Percentiles rank a stretch among this genome's conserved stretches.
Conservation (phyloP, 2,888 invertebrate genomes). For the Yponomeuta malinellus region DNA sequence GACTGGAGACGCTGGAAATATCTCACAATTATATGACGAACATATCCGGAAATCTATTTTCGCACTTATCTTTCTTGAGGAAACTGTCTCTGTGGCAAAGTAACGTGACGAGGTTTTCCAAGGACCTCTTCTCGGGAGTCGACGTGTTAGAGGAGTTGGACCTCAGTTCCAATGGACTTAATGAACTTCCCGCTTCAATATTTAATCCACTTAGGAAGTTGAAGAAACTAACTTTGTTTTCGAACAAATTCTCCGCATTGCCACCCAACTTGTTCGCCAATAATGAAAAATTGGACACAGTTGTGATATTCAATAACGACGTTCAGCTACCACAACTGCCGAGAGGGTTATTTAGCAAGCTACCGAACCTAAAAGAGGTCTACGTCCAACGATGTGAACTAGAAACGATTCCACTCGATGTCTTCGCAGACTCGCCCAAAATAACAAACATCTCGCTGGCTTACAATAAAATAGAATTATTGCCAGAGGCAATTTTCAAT, state of each 20-base stretch:
- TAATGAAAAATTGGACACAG: constrained; percentile 68
- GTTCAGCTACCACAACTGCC: constrained; percentile 76
- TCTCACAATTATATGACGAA: constrained; percentile 79
- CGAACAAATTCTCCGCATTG: constrained; percentile 79
- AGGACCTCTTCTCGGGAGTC: constrained; percentile 78
- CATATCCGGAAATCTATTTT: constrained; percentile 78
- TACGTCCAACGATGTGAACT: constrained; percentile 76
- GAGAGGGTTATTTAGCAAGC: constrained; percentile 75
- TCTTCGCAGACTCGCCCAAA: constrained; percentile 76
- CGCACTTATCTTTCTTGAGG: constrained; percentile 74
- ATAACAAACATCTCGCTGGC: constrained; percentile 78
- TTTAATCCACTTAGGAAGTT: constrained; percentile 79
- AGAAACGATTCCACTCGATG: constrained; percentile 73
- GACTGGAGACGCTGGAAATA: constrained; percentile 78
- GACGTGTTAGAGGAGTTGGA: constrained; percentile 79
- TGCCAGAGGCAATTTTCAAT: constrained; percentile 79
- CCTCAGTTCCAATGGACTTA: constrained; percentile 80
- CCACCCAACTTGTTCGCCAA: constrained; percentile 76
- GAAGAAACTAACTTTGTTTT: constrained; percentile 78
- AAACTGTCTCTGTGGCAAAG: constrained; percentile 83
- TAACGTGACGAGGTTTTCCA: constrained; percentile 77
- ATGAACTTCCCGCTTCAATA: constrained; percentile 75
- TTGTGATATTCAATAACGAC: constrained; percentile 76
- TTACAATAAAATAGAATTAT: constrained; percentile 67
- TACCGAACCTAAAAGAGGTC: constrained; percentile 73